Percentiles rank a stretch among this genome's conserved stretches.
These are phyloP conservation scores for Arion vulgaris DNA, from an alignment of 1,140 invertebrate species.

Conservation along the genomic window DNA sequence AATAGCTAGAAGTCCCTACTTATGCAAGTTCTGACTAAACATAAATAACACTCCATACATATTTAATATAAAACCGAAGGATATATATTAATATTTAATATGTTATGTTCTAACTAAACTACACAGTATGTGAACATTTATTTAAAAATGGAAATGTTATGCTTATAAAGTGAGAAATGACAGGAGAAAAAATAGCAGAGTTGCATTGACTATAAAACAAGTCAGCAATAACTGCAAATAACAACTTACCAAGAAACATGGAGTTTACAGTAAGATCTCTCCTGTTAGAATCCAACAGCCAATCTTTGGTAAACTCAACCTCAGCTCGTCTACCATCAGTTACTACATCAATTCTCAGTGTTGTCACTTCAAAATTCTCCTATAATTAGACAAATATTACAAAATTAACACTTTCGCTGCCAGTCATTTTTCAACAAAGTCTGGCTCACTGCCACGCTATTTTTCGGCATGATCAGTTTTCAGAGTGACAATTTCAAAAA, in stretches of 20 bases:
- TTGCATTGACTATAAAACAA: neutral
- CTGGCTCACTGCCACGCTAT: too few species aligned
- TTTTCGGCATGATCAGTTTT: too few species aligned
- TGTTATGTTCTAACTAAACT: too few species aligned
- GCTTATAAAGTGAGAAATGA: neutral
- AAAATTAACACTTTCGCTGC: too few species aligned
- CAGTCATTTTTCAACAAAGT: too few species aligned
- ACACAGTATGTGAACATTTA: neutral
- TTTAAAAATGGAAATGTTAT: neutral
- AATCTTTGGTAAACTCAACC: constrained; percentile 94
- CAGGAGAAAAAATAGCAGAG: neutral
- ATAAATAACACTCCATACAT: too few species aligned
- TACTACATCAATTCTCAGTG: constrained; percentile 90
- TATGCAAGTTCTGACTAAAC: too few species aligned
- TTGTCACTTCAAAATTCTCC: constrained; percentile 80
- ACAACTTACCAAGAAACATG: constrained; percentile 89
- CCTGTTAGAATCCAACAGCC: constrained; percentile 94
- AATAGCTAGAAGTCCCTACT: too few species aligned
- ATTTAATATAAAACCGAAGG: too few species aligned
- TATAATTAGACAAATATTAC: constrained; percentile 31
- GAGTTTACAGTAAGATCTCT: constrained; percentile 99
- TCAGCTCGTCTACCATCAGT: constrained; percentile 97
- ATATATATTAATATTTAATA: too few species aligned
- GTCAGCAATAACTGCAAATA: neutral
- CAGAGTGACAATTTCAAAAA: too few species aligned